Base-by-base conservation (phyloP, 2,797 vertebrate genomes). In the Malurus splendens region DNA sequence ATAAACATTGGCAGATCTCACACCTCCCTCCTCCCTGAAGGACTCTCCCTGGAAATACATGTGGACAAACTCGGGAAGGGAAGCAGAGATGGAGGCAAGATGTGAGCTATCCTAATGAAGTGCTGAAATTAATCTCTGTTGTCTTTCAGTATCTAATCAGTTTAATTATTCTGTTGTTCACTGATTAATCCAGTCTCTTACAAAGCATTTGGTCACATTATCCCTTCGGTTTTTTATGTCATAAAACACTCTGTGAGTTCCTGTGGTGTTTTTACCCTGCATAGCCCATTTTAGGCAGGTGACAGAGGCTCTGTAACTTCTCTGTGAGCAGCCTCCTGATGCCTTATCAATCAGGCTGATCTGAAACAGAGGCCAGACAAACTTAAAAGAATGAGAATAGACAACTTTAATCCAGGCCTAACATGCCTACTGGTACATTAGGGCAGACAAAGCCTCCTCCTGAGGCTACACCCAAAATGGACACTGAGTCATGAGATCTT, bases 1-100 rank as follows among this genome's bases (percentile, higher is more conserved):
- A 94, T 94, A 94, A 94, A 95, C 92, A 93, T 38, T 91, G 90
- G 86, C 91, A 80, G 42, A 89, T 91, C 86, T 95, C 93, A 94
- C 95, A 95, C 94, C 94, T 95, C 92, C 93, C 81, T 88, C 94
- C 59, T 56, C 92, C 90, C 92, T 19, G 64, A 77, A 92, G 87
- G 94, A 82, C 65, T 61, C 67, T 93, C 86, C 56, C 91, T 89
- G 91, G 64, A 89, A 94, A 76, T 82, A 93, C 90, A 76, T 77
- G 91, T 95, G 92, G 92, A 91, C 81, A 81, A 86, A 55, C 42
- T 2, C 28, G 60, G 56, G 59, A 50, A 84, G 47, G 70, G 32
- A 86, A 77, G 33, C 0, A 45, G 33, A 24, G 45, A 82, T 52
- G 90, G 38, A 92, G 61, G 28, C 52, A 79, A 77, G 91, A 79